Evolutionary conservation across 2,797 vertebrate species (phyloP).

Genomic region (Acomys russatus): DNA sequence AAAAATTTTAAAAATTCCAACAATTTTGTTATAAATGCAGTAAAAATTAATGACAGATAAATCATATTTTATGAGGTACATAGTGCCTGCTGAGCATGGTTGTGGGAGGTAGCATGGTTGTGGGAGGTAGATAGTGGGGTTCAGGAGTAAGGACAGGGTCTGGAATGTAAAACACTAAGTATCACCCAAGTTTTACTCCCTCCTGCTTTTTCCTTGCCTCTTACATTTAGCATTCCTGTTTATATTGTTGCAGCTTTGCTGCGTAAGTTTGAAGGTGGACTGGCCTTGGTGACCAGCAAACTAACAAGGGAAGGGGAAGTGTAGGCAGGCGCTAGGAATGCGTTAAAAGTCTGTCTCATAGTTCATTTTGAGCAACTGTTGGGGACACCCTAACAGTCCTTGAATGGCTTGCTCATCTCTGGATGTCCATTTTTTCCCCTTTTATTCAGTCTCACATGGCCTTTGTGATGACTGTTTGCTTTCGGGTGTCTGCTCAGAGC

Average conservation of each 20-base stretch:
- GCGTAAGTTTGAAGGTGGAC: background rate
- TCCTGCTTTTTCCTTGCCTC: background rate
- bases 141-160: background rate
- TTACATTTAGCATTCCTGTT: background rate
- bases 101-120: background rate
- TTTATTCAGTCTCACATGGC: background rate
- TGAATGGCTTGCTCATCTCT: background rate
- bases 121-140: background rate
- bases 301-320: background rate
- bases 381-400: background rate
- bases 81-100: background rate
- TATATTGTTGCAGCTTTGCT: background rate
- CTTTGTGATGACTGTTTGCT: background rate
- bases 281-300: no score
- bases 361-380: background rate
- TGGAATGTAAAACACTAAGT: background rate
- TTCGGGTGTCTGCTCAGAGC: background rate
- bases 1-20: background rate
- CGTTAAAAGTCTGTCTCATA: background rate
- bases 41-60: conserved; percentile 1
- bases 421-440: background rate
- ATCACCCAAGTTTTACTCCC: background rate
- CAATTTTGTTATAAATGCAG: background rate
- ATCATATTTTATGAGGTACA: background rate
- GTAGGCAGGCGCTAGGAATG: fast-evolving